Evolutionary conservation across 2,888 invertebrate species (phyloP).

Genomic region (Volucella zonaria): DNA sequence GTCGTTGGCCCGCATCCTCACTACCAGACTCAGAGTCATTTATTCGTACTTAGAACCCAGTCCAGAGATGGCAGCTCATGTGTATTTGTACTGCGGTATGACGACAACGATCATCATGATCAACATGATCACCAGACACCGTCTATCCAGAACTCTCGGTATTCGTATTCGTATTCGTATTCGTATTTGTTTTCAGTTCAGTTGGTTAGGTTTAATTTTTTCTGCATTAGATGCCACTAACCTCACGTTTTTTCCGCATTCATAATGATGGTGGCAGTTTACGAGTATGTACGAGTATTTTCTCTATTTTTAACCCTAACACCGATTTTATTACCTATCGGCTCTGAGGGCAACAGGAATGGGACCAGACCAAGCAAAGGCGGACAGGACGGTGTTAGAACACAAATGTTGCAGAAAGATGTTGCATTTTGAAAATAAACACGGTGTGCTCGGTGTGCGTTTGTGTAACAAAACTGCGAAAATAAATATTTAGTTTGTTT

Average conservation of each 20-base stretch:
- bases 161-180: slow-evolving; percentile 30
- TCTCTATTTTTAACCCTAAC: slow-evolving; percentile 61
- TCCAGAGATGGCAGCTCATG: slow-evolving; percentile 9
- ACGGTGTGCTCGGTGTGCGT: slow-evolving; percentile 43
- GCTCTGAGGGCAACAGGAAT: slow-evolving; percentile 11
- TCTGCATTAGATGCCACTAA: slow-evolving; percentile 57
- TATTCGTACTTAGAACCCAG: slow-evolving; percentile 43
- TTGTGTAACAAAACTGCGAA: slow-evolving; percentile 63
- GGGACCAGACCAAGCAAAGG: background rate
- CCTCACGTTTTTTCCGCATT: slow-evolving; percentile 62
- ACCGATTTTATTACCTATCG: slow-evolving; percentile 64
- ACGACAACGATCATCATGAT: slow-evolving; percentile 25
- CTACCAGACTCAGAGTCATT: slow-evolving; percentile 30
- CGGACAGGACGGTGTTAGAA: slow-evolving; percentile 48
- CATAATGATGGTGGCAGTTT: slow-evolving; percentile 54
- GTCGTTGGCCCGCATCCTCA: slow-evolving; percentile 62
- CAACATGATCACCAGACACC: slow-evolving; percentile 11
- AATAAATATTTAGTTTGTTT: slow-evolving; percentile 67
- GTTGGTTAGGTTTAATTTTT: slow-evolving; percentile 38
- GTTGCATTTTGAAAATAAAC: slow-evolving; percentile 67
- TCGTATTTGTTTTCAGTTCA: slow-evolving; percentile 56
- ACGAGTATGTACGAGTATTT: slow-evolving; percentile 1
- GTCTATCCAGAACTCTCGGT: slow-evolving; percentile 17
- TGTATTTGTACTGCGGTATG: slow-evolving; percentile 15
- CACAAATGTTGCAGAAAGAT: slow-evolving; percentile 70